Evolutionary conservation across 2,888 invertebrate genomes (phyloP), one percentile per base, ranked within the genome.

Genomic region (Drosophila acutilabella): DNA sequence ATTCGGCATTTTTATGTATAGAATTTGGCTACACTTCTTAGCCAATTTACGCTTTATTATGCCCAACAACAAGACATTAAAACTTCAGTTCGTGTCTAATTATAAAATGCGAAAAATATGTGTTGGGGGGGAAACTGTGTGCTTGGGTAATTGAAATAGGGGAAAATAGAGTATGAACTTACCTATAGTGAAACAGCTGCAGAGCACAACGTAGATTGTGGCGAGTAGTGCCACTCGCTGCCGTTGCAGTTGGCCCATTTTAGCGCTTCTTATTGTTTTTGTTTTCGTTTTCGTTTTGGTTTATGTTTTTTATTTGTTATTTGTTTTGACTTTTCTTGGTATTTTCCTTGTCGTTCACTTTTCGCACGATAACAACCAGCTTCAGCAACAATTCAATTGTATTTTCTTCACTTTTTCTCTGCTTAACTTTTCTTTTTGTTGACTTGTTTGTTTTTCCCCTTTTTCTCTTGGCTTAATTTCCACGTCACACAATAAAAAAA

Each of bases 171-270:
- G 40, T 23, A 61, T 40, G 11, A 50, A 83, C 83, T 83, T 59
- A 83, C 83, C 83, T 79, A 83, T 68, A 73, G 83, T 77, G 60
- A 81, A 83, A 61, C 86, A 76, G 78, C 83, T 80, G 83, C 74
- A 83, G 67, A 83, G 66, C 60, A 80, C 48, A 60, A 77, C 62
- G 51, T 56, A 77, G 60, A 74, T 23, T 64, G 65, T 60, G 75
- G 81, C 86, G 58, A 76, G 86, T 68, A 54, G 62, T 72, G 73
- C 66, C 64, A 78, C 70, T 81, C 80, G 80, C 71, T 80, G 78
- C 61, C 54, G 45, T 54, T 74, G 79, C 73, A 74, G 68, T 83
- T 86, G 78, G 62, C 83, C 83, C 83, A 83, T 83, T 84, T 84
- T 71, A 45, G 30, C 50, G 47, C 52, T 36, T 50, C 20, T 57